A percentile compares a stretch with the other conserved stretches of the same genome.
Evolutionary conservation across 2,113 vertebrate genomes (phyloP).

Genomic region (Psettodes erumei): DNA sequence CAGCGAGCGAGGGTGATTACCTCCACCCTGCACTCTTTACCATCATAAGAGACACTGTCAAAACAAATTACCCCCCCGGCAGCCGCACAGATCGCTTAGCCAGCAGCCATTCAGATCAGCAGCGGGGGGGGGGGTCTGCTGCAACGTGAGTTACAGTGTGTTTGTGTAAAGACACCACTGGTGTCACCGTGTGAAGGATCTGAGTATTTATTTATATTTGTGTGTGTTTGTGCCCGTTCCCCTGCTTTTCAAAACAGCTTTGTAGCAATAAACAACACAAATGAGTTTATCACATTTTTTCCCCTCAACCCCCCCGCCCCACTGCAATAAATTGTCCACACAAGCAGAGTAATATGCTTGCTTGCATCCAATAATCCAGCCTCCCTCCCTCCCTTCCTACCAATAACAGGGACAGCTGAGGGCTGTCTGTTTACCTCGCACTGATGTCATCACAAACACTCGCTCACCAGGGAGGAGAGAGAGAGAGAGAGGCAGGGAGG

Average conservation of each 20-base stretch:
- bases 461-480: slow-evolving; percentile 84
- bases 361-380: slow-evolving; percentile 69
- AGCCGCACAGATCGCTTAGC: slow-evolving; percentile 54
- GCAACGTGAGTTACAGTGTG: slow-evolving; percentile 39
- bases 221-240: slow-evolving; percentile 20
- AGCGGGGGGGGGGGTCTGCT: slow-evolving; percentile 24
- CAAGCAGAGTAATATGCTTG: slow-evolving; percentile 57
- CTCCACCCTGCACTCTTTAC: slow-evolving; percentile 71
- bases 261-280: slow-evolving; percentile 44
- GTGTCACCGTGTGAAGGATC: slow-evolving; percentile 31
- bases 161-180: slow-evolving; percentile 32
- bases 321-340: slow-evolving; percentile 66
- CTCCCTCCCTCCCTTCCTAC: slow-evolving; percentile 5
- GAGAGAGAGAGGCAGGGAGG: slow-evolving; percentile 47
- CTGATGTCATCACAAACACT: slow-evolving; percentile 93
- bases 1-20: slow-evolving; percentile 80
- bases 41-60: slow-evolving; percentile 81
- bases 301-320: too few species aligned
- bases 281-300: slow-evolving; percentile 40
- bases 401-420: slow-evolving; percentile 58
- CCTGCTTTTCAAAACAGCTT: slow-evolving; percentile 48
- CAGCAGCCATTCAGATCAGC: slow-evolving; percentile 47
- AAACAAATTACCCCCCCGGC: slow-evolving; percentile 76
- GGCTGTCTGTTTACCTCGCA: slow-evolving; percentile 85
- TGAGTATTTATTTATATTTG: slow-evolving; percentile 24